Evolutionary conservation across 1,140 invertebrate genomes (phyloP).

Genomic region (Drosophila elegans): DNA sequence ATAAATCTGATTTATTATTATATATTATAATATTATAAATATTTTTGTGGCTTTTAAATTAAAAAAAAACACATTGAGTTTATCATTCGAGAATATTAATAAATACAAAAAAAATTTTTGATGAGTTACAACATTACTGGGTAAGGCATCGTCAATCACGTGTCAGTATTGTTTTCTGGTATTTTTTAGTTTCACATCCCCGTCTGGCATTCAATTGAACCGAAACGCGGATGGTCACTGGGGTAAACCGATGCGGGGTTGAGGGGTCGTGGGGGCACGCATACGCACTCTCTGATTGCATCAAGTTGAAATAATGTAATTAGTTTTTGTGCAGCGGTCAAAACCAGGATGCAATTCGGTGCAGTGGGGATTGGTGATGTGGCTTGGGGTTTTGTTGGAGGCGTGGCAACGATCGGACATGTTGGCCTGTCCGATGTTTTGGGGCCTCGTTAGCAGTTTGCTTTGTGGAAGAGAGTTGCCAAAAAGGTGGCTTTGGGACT

Average conservation of each 20-base stretch:
- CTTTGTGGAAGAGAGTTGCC: conserved; percentile 26
- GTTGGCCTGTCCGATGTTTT: conserved; percentile 29
- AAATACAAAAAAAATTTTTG: too few species aligned
- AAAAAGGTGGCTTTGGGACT: conserved; percentile 1
- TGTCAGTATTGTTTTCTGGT: neutral
- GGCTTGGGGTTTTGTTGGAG: conserved; percentile 19
- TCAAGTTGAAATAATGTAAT: conserved; percentile 82
- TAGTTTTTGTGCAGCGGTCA: conserved; percentile 73
- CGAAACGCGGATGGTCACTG: conserved; percentile 65
- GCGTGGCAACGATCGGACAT: conserved; percentile 8
- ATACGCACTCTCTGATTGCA: conserved; percentile 78
- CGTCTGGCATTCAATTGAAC: conserved; percentile 70
- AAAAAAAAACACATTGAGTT: too few species aligned
- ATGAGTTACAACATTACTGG: too few species aligned
- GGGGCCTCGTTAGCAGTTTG: conserved; percentile 37
- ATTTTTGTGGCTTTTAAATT: too few species aligned
- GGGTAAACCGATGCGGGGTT: conserved; percentile 36
- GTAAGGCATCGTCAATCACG: neutral
- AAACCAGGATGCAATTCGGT: conserved; percentile 35
- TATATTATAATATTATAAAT: too few species aligned
- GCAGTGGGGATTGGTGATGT: conserved; percentile 22
- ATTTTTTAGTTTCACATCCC: conserved; percentile 20
- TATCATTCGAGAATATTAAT: too few species aligned
- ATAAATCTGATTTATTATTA: too few species aligned
- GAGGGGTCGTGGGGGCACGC: conserved; percentile 14